Evolutionary conservation across 2,888 invertebrate genomes (phyloP), one percentile per base, ranked within the genome.

Genomic region (Aelia acuminata): DNA sequence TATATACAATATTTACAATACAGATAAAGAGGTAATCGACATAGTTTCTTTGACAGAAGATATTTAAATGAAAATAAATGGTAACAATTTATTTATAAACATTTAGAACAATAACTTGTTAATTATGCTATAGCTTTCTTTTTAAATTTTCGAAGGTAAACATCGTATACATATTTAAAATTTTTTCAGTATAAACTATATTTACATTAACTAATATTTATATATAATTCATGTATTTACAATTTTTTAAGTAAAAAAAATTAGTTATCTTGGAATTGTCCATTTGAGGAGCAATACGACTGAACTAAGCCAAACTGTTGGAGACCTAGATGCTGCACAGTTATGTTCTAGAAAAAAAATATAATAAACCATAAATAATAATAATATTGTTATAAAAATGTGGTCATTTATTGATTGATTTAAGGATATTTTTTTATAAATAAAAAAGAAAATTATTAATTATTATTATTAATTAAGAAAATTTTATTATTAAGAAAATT

Each of bases 221-320:
- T 86, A 86, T 57, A 35, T 86, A 63, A 85, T 85, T 31, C 53
- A 20, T 85, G 35, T 85, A 85, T 85, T 85, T 86, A 86, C 86
- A 86, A 39, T 63, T 63, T n/a, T 15, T 50, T 35, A 63, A 47
- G n/a, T 63, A 13, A 86, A 35, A 39, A 63, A 63, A 43, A 43
- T 53, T 86, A 86, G 86, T 86, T 86, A 86, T 86, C 86, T 86
- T 63, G 86, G 86, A 63, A 39, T 18, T 63, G 86, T 86, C 63
- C 57, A 86, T 57, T 39, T 86, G 70, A 86, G 43, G 57, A 57
- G 39, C 57, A 86, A n/a, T n/a, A 43, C n/a, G 20, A 43, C 57
- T 57, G 39, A 86, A 63, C 43, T 47, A 47, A 48, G 47, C 43
- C 53, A 39, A 35, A 86, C 22, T 35, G 86, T 31, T 39, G 63